Evolutionary conservation across 1,140 invertebrate species (phyloP).

Genomic region (Muscidifurax raptorellus): DNA sequence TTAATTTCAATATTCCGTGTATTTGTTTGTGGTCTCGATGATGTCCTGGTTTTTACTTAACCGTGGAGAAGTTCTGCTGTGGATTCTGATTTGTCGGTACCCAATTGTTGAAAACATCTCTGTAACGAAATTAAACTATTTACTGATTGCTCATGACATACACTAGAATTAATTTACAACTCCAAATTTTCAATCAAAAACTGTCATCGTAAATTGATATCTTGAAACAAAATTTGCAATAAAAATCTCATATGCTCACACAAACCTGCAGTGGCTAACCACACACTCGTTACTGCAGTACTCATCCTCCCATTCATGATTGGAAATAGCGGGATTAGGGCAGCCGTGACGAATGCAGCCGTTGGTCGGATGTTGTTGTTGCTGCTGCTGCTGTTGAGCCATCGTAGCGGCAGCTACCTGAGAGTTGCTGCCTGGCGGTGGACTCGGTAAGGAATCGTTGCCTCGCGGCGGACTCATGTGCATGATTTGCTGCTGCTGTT

Average conservation of each 20-base stretch:
- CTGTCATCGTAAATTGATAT: neutral
- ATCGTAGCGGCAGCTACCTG: slow-evolving; percentile 72
- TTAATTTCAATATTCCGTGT: slow-evolving; percentile 20
- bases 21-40: slow-evolving; percentile 17
- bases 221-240: neutral
- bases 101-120: slow-evolving; percentile 93
- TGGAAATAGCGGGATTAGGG: slow-evolving; percentile 91
- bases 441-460: slow-evolving; percentile 68
- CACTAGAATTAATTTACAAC: no score
- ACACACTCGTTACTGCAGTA: slow-evolving; percentile 99
- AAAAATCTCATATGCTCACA: slow-evolving; percentile 29
- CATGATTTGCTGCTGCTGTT: slow-evolving; percentile 71
- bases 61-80: slow-evolving; percentile 79
- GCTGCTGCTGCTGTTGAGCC: slow-evolving; percentile 69
- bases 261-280: slow-evolving; percentile 93
- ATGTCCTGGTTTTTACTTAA: slow-evolving; percentile 71
- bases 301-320: slow-evolving; percentile 97
- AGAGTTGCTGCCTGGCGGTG: slow-evolving; percentile 64
- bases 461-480: slow-evolving; percentile 71
- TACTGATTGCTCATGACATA: neutral
- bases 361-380: slow-evolving; percentile 76
- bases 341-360: slow-evolving; percentile 93
- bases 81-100: slow-evolving; percentile 88
- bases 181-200: neutral
- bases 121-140: slow-evolving; percentile 75